phyloP scores from a whole-genome alignment of 2,888 invertebrate species.

The Drosophila pseudotakahashii region DNA sequence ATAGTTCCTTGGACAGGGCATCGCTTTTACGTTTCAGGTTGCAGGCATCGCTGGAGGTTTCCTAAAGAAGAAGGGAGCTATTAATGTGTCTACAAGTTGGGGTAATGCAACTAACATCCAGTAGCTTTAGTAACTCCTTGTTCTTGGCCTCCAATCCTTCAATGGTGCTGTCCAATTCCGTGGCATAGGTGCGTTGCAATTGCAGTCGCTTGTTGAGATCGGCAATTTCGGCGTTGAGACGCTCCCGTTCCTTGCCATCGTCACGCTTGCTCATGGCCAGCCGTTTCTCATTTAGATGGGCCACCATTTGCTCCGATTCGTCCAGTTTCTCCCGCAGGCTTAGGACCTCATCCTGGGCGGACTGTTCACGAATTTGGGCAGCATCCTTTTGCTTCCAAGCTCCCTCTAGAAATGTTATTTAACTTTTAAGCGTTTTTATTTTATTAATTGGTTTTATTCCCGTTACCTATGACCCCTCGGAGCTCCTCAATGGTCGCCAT shows the following conservation, averaged over 20 bases:
- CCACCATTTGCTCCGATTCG: conserved; percentile 75
- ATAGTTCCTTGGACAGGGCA: conserved; percentile 73
- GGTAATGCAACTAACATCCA: conserved; percentile 74
- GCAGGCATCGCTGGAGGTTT: conserved; percentile 83
- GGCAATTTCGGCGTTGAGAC: conserved; percentile 81
- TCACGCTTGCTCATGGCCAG: conserved; percentile 74
- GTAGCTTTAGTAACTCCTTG: conserved; percentile 80
- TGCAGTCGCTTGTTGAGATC: conserved; percentile 82
- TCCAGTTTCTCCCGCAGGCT: conserved; percentile 81
- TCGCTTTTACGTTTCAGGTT: conserved; percentile 82
- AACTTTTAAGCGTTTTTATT: background rate
- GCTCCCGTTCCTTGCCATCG: conserved; percentile 82
- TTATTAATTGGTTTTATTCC: background rate
- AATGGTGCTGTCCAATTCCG: conserved; percentile 82
- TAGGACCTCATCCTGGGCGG: conserved; percentile 81
- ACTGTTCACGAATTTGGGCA: conserved; percentile 83
- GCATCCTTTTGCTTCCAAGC: conserved; percentile 84
- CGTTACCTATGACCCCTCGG: conserved; percentile 81
- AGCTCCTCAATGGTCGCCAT: conserved; percentile 82
- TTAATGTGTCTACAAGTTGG: no score
- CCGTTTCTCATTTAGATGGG: conserved; percentile 79
- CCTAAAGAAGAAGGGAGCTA: conserved; percentile 45
- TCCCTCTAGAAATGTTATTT: conserved; percentile 67
- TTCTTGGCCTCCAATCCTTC: conserved; percentile 82
- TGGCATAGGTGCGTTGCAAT: conserved; percentile 80